These are phyloP conservation scores for Phanerotoma sp. DNA, from an alignment of 2,888 invertebrate species.

Conservation along the genomic window DNA sequence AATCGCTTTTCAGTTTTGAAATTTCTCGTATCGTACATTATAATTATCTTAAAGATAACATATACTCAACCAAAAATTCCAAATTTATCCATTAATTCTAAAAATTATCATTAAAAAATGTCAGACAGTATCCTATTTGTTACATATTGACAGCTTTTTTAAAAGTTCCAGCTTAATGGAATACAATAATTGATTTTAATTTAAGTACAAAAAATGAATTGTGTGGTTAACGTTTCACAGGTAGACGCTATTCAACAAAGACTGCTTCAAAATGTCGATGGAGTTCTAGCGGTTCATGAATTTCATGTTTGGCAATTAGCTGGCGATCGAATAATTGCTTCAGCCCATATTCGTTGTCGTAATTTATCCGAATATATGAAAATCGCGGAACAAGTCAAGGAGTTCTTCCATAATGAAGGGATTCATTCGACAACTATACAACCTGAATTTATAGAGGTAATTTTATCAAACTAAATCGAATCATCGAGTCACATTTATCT, in stretches of 20 bases:
- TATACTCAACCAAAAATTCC: no score
- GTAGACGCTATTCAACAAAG: conserved; percentile 89
- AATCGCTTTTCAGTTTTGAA: no score
- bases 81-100: not conserved
- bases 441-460: conserved; percentile 92
- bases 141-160: no score
- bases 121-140: no score
- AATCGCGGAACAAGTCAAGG: conserved; percentile 93
- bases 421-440: conserved; percentile 99
- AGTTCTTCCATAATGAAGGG: conserved; percentile 97
- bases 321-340: conserved; percentile 94
- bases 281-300: conserved; percentile 94
- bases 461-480: conserved; percentile 50
- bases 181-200: not conserved
- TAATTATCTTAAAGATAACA: conserved; percentile 14
- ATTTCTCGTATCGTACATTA: no score
- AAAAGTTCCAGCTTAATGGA: no score
- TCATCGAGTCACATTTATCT: no score
- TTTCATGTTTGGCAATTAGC: conserved; percentile 99
- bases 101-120: no score
- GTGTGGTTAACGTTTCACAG: no score
- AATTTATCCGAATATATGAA: conserved; percentile 96
- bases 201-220: not conserved
- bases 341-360: conserved; percentile 93
- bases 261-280: conserved; percentile 86